Percentiles rank a stretch among this genome's conserved stretches.
These are phyloP conservation scores for Pachyrhynchus sulphureomaculatus DNA, from an alignment of 1,140 invertebrate genomes.

Conservation along the genomic window DNA sequence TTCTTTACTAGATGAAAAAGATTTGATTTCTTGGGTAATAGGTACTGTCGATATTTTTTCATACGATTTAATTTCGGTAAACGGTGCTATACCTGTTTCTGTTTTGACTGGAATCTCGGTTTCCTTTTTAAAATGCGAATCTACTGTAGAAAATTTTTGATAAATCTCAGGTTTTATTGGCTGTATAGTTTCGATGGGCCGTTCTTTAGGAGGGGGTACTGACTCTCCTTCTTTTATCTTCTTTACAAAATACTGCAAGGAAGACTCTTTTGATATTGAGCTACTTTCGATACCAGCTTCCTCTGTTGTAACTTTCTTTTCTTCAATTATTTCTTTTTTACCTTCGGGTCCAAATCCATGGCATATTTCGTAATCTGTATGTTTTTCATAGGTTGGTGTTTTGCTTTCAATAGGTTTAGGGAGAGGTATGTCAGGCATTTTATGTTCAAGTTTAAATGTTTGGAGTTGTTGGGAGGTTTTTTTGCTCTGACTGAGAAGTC, in stretches of 20 bases:
- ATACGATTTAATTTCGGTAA: conserved; percentile 41
- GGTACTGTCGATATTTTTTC: conserved; percentile 25
- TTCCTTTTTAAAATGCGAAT: conserved; percentile 22
- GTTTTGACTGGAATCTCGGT: conserved; percentile 28
- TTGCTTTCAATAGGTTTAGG: conserved; percentile 35
- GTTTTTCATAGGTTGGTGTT: conserved; percentile 28
- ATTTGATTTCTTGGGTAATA: conserved; percentile 33
- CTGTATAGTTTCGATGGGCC: conserved; percentile 27
- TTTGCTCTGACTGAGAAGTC: conserved; percentile 39
- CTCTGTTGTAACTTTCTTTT: conserved; percentile 38
- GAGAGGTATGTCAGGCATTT: conserved; percentile 38
- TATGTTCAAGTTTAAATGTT: conserved; percentile 42
- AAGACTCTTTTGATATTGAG: conserved; percentile 51
- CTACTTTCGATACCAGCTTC: conserved; percentile 48
- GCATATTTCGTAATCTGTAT: conserved; percentile 35
- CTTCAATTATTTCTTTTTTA: conserved; percentile 38
- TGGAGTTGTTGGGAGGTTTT: conserved; percentile 41
- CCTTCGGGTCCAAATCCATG: conserved; percentile 11
- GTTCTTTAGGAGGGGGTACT: conserved; percentile 39
- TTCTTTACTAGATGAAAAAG: conserved; percentile 25
- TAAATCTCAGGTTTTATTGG: conserved; percentile 46
- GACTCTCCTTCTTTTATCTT: conserved; percentile 49
- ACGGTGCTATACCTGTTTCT: not conserved
- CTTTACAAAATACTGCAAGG: conserved; percentile 50
- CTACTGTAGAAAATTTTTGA: conserved; percentile 44